phyloP scores from a whole-genome alignment of 2,888 invertebrate genomes.

The Cheilosia impressa region DNA sequence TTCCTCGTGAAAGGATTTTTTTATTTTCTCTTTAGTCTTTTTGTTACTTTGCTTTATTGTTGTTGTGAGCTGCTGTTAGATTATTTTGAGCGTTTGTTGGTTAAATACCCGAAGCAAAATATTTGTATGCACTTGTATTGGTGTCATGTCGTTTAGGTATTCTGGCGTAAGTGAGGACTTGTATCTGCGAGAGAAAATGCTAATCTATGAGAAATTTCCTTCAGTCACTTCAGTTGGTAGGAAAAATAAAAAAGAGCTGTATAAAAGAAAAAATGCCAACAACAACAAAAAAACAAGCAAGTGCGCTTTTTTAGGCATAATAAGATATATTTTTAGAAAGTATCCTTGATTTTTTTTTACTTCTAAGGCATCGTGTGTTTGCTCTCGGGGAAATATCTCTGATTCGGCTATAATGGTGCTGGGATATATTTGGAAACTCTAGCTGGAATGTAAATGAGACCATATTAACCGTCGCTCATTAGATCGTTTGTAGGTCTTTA shows the following conservation, averaged over 20 bases:
- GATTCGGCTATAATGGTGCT: constrained; percentile 19
- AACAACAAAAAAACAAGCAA: constrained; percentile 41
- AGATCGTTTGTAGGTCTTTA: constrained; percentile 3
- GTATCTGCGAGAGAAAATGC: constrained; percentile 57
- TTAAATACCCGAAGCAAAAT: constrained; percentile 65
- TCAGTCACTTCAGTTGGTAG: constrained; percentile 60
- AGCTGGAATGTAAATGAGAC: constrained; percentile 26
- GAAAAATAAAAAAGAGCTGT: constrained; percentile 7
- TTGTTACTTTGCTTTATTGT: constrained; percentile 45
- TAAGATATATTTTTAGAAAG: constrained; percentile 64
- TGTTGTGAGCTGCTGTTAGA: constrained; percentile 48
- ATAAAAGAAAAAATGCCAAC: constrained; percentile 38
- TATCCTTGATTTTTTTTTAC: constrained; percentile 58
- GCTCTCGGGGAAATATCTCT: not conserved
- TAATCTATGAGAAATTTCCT: constrained; percentile 64
- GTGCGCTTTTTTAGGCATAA: constrained; percentile 67
- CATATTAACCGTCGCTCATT: constrained; percentile 34
- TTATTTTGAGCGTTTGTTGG: constrained; percentile 63
- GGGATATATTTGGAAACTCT: constrained; percentile 23
- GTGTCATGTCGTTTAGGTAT: constrained; percentile 70
- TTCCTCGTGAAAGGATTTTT: constrained; percentile 28
- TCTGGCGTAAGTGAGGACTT: constrained; percentile 64
- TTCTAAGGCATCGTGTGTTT: constrained; percentile 16
- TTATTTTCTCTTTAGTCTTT: constrained; percentile 4
- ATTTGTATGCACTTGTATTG: constrained; percentile 65